Conservation (phyloP, 1,140 invertebrate species). For the Drosophila bocqueti region DNA sequence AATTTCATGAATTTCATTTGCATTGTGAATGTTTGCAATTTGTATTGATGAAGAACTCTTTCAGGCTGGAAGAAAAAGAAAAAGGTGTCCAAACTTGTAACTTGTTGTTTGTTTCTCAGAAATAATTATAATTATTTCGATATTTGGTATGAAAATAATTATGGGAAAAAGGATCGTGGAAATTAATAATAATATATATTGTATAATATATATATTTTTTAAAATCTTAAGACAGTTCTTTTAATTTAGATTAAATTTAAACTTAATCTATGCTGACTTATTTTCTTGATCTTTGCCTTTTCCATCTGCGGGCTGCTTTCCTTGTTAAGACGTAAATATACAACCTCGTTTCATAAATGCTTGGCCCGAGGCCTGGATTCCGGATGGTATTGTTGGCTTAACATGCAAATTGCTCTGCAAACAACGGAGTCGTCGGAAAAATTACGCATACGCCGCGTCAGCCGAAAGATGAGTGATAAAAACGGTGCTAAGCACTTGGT, state of each 20-base stretch:
- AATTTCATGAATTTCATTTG: conserved; percentile 48
- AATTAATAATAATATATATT: too few species aligned
- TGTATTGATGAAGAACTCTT: conserved; percentile 33
- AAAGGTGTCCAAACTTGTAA: background rate
- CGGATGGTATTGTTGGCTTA: conserved; percentile 31
- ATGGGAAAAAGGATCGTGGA: too few species aligned
- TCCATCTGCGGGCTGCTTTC: background rate
- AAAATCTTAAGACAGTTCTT: too few species aligned
- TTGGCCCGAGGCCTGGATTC: conserved; percentile 22
- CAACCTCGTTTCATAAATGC: conserved; percentile 28
- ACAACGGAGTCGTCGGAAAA: conserved; percentile 51
- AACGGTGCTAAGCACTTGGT: conserved; percentile 66
- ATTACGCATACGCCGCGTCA: conserved; percentile 72
- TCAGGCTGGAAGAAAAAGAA: background rate
- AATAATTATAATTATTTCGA: background rate
- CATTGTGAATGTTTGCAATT: conserved; percentile 32
- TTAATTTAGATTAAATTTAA: too few species aligned
- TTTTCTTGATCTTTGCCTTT: conserved; percentile 12
- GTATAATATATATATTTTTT: too few species aligned
- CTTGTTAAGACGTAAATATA: conserved; percentile 2
- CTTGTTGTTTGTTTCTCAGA: background rate
- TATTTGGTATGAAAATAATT: too few species aligned
- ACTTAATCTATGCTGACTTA: background rate
- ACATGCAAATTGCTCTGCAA: conserved; percentile 71
- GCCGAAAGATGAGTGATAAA: conserved; percentile 62